Base-by-base conservation (phyloP, 2,113 vertebrate species). In the Pipra filicauda region DNA sequence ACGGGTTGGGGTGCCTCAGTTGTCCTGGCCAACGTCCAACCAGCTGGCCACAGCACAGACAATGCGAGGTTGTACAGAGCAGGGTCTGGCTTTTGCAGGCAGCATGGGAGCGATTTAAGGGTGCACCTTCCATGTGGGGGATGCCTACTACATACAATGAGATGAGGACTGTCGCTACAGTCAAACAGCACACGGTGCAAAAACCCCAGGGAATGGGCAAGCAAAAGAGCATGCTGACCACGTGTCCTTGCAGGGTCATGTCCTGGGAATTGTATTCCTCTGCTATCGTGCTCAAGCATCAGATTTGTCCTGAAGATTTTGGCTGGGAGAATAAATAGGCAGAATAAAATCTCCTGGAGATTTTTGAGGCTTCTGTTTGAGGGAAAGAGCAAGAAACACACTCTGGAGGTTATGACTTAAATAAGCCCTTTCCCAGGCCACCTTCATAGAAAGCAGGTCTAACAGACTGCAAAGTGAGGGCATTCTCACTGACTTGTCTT, bases 221-320 rank as follows among this genome's bases (percentile, higher is more conserved):
- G 91, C 96, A 35, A 66, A 96, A 85, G 81, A 96, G 87, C 97
- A 96, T 97, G 97, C 97, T 89, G 87, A 84, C 87, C 82, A 93
- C 35, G 16, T 62, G 67, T 75, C 79, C 84, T 87, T 89, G 91
- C 89, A 87, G 65, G 55, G 37, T n/a, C 10, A 1, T 35, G 84
- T 76, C 93, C 88, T 69, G 69, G 95, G 89, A 94, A 71, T 92
- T 97, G 92, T 83, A 91, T 96, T 97, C 91, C 96, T 94, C 92
- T 95, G 81, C 92, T 91, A 10, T 57, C 64, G 0, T 55, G 78
- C 67, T 89, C 51, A 84, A 79, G 43, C 44, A 77, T 77, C 84
- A 71, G 15, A 70, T 88, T 51, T 41, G 6, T 59, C 52, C 41
- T 59, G 79, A 67, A 87, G 44, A 62, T 82, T 94, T 83, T 71